Evolutionary conservation across 1,140 invertebrate genomes (phyloP), one percentile per base, ranked within the genome.

Genomic region (Oryzaephilus surinamensis): DNA sequence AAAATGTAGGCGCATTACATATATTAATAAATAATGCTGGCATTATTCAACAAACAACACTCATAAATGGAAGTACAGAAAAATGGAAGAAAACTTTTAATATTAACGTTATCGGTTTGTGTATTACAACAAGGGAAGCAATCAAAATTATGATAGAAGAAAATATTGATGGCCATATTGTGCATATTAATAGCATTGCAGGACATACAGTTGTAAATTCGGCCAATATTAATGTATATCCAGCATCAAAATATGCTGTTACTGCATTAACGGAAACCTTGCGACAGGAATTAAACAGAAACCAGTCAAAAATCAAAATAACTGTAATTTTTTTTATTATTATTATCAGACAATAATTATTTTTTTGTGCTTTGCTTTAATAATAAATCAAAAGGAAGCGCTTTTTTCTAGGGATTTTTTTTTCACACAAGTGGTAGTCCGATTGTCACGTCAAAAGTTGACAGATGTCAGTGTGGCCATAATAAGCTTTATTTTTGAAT

Each of bases 231-330:
- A 70, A 72, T 45, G 66, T 76, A 34, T 77, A 77, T 55, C 58
- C 64, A 17, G 72, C 72, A 3, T 73, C 70, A 6, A 78, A 78
- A 53, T 65, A 65, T 52, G 73, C 73, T 6, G 62, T 77, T 2
- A 66, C 59, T 10, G 70, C 72, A n/a, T 59, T 79, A 33, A 66
- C 68, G 6, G 73, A 79, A 50, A 71, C 71, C 14, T 57, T 76
- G 19, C 58, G 73, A 6, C 57, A 60, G 19, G 73, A 75, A 50
- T 20, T 46, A 19, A 16, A n/a, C 13, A 7, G 18, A 8, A 10
- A 36, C 19, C 26, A 26, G 10, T 16, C 10, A 4, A 3, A 11
- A 3, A 36, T 36, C 15, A 36, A 36, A 16, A 16, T 36, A n/a
- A 36, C 33, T 14, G 33, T 36, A 17, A 27, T n/a, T n/a, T n/a